A percentile compares a stretch with the other conserved stretches of the same genome.
These are phyloP conservation scores for Lanius ludovicianus DNA, from an alignment of 2,113 vertebrate species.

Conservation along the genomic window DNA sequence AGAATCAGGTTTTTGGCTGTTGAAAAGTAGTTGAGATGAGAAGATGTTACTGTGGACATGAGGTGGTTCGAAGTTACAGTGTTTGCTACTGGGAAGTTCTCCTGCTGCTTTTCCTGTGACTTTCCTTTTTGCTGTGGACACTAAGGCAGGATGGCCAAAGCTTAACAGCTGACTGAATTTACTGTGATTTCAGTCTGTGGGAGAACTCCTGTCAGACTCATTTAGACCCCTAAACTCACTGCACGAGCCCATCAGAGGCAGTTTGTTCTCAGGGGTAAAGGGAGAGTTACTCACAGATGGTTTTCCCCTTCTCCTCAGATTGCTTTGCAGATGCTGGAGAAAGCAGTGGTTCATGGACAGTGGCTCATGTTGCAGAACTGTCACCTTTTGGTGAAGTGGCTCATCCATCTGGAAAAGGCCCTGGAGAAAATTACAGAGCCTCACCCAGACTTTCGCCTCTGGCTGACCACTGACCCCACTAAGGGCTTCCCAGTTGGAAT, in stretches of 20 bases:
- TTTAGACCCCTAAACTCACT: neutral
- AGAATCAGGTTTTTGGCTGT: neutral
- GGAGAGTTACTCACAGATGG: neutral
- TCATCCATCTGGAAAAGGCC: conserved; percentile 89
- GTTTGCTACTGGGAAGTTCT: neutral
- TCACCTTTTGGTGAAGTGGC: conserved; percentile 92
- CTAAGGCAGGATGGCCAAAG: neutral
- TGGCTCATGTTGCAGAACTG: conserved; percentile 98
- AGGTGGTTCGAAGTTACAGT: neutral
- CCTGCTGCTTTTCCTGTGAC: neutral
- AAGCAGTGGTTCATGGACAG: conserved; percentile 77
- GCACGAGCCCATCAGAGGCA: neutral
- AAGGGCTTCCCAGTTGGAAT: conserved; percentile 90
- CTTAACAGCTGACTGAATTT: neutral
- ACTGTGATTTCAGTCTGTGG: neutral
- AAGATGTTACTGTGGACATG: neutral
- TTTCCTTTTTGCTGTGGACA: neutral
- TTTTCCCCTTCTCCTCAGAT: conserved; percentile 67
- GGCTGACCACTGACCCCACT: conserved; percentile 94
- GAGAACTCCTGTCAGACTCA: neutral
- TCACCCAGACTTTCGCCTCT: conserved; percentile 89
- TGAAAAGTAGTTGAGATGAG: neutral
- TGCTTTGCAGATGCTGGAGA: conserved; percentile 88
- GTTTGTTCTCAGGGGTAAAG: neutral
- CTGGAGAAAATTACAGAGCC: conserved; percentile 86